These are phyloP conservation scores for Caenorhabditis tropicalis DNA, from an alignment of 1,140 invertebrate species.

Conservation along the genomic window DNA sequence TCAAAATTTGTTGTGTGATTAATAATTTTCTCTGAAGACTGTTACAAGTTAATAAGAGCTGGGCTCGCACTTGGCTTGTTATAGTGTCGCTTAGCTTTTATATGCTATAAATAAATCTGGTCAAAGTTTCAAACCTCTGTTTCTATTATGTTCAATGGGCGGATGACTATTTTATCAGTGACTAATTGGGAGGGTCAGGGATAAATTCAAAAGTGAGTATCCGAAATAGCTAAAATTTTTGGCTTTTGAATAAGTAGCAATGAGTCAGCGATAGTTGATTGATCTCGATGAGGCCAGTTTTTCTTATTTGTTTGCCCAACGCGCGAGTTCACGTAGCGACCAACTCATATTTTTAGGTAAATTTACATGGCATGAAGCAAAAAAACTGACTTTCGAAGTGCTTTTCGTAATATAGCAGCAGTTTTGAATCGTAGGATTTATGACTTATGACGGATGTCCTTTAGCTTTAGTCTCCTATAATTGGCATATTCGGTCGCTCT, in stretches of 20 bases:
- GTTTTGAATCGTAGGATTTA: constrained; percentile 36
- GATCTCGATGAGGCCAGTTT: constrained; percentile 36
- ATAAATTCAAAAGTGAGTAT: background rate
- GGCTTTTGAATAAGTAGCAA: background rate
- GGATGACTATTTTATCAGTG: constrained; percentile 11
- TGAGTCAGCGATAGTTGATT: constrained; percentile 32
- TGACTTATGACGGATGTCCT: background rate
- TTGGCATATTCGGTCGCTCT: background rate
- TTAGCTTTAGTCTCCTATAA: constrained; percentile 13
- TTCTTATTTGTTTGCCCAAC: constrained; percentile 19
- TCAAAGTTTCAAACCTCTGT: background rate
- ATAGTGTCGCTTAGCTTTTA: background rate
- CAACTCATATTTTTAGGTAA: constrained; percentile 30
- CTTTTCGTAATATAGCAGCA: background rate
- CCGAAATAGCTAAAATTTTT: background rate
- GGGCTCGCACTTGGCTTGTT: background rate
- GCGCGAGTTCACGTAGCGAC: constrained; percentile 30
- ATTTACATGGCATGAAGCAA: background rate
- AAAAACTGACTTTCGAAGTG: background rate
- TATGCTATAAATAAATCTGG: constrained; percentile 24
- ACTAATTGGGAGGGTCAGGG: constrained; percentile 17
- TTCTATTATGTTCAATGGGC: background rate
- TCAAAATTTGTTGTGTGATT: constrained; percentile 12
- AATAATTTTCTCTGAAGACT: background rate
- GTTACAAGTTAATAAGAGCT: constrained; percentile 2